Evolutionary conservation across 2,888 invertebrate genomes (phyloP), one percentile per base, ranked within the genome.

Genomic region (Tenthredo mesomela): DNA sequence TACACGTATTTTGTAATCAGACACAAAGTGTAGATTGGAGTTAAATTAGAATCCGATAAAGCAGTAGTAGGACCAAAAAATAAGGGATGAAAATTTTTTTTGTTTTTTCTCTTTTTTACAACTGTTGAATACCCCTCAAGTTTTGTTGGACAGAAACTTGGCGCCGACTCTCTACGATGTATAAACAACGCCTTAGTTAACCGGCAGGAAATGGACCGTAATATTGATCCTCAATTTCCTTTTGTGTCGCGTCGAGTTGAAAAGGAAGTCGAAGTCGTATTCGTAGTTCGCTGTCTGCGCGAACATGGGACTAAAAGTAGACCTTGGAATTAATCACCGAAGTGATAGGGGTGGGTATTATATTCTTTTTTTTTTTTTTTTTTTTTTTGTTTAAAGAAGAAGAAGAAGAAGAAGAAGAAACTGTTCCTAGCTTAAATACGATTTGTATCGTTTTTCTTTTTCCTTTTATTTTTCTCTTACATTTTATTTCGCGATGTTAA

Each of bases 181-280:
- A 73, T 73, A 73, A 73, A 73, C 37, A 73, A 73, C 40, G 71
- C 40, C 25, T 73, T 73, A 73, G 71, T 73, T 73, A 73, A 43
- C 43, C 40, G n/a, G 21, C 40, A 73, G 40, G 71, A 73, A 73
- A 73, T 73, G 71, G 71, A 73, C 40, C 71, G 71, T 73, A 73
- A 73, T 73, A 73, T 73, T 73, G 71, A 73, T 73, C 71, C 71
- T 73, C 71, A 73, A 40, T 73, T 73, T 73, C 71, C 71, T 73
- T 73, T 43, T 73, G 71, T 40, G 71, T 43, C 21, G 40, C 43
- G 43, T 43, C 12, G 71, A 29, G 21, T 43, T 43, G 40, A 73
- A 73, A 73, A 73, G 71, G 71, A 73, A 61, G 61, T 43, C 54
- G 71, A 73, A 61, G 61, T 43, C 54, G 54, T 54, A 54, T 21